Base-by-base conservation (phyloP, 2,888 invertebrate genomes). In the Epinotia ramella region DNA sequence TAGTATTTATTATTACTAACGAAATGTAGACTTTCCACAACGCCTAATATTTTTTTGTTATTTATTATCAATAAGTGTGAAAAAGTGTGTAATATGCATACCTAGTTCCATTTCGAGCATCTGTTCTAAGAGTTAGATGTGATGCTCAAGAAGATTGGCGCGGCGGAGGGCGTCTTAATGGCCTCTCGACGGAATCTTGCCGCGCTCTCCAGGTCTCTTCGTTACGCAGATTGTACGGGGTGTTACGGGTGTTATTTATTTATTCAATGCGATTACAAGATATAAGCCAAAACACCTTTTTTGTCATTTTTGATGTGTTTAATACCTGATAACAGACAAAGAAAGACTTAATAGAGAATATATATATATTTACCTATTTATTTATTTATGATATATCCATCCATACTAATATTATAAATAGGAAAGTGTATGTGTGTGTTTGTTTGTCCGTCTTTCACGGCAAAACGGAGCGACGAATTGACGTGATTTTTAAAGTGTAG, bases 181-280 rank as follows among this genome's bases (percentile, higher is more conserved):
- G 94, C 91, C 94, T 93, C 93, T 94, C 81, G 88, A 91, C 88
- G 80, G 85, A 83, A 87, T 89, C 92, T 92, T 88, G 85, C 87
- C 82, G 86, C 82, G 87, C 89, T 82, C 94, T 94, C 82, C 90
- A 92, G 91, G 92, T 92, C 92, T 92, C 94, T 94, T 94, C 93
- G 94, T 94, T 94, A 93, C 91, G 90, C 83, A 88, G 85, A 89
- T 92, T 91, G 91, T 91, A 90, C 89, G 86, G 84, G 83, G 86
- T 83, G 88, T 89, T 90, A 89, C 89, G 67, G 71, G 72, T 75
- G 68, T 60, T 59, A 60, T 69, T 69, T 69, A 68, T 68, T 59
- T 40, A 69, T 68, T 59, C 63, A 57, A 67, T 64, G 65, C 44
- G 73, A 73, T 63, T 56, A 16, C 83, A 88, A 85, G 86, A 83